Evolutionary conservation across 2,113 vertebrate genomes (phyloP).

Genomic region (Macroglossus sobrinus): DNA sequence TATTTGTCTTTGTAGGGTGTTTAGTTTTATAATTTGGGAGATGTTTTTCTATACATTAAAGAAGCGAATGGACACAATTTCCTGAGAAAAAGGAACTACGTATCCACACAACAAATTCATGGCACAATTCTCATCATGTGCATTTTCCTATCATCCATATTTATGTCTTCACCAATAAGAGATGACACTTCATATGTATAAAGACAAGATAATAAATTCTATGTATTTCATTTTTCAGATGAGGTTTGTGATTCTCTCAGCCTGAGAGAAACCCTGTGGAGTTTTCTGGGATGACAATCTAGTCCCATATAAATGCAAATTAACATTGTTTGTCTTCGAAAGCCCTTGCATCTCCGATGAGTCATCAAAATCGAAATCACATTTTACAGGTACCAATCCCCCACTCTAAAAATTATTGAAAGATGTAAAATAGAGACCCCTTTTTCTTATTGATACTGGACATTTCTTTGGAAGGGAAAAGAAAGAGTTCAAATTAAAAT

Average conservation of each 20-base stretch:
- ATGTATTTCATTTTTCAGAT: slow-evolving; percentile 39
- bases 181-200: neutral
- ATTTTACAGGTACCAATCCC: neutral
- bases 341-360: neutral
- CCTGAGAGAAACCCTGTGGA: neutral
- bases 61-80: neutral
- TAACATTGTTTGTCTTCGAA: slow-evolving; percentile 16
- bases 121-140: neutral
- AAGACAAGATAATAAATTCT: neutral
- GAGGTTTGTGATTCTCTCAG: neutral
- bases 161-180: neutral
- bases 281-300: neutral
- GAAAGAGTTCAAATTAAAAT: neutral
- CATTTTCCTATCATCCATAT: neutral
- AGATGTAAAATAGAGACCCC: neutral
- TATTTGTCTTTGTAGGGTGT: neutral
- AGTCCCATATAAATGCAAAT: slow-evolving; percentile 45
- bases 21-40: neutral
- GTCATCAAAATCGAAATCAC: neutral
- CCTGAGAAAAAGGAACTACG: neutral
- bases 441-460: neutral
- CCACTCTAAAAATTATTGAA: neutral
- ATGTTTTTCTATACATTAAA: neutral
- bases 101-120: neutral
- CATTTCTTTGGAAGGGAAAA: neutral